Evolutionary conservation across 1,140 invertebrate species (phyloP).

Genomic region (Drosophila subobscura): DNA sequence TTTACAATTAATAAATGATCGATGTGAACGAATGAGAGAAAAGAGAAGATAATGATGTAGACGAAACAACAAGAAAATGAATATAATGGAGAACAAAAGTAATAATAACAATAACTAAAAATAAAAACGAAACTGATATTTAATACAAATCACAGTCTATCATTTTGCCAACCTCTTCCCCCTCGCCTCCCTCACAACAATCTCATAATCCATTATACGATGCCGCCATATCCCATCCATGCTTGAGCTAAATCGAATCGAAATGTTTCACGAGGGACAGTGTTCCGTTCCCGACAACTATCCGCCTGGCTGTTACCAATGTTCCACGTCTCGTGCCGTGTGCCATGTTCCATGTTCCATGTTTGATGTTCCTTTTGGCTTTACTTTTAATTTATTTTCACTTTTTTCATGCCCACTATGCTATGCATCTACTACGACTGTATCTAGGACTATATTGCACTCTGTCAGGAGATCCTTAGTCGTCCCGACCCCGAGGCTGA

Average conservation of each 20-base stretch:
- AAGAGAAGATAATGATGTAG: conserved; percentile 18
- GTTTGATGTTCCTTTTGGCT: background rate
- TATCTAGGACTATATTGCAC: conserved; percentile 81
- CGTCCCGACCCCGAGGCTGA: conserved; percentile 81
- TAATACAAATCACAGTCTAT: conserved; percentile 72
- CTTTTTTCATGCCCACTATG: conserved; percentile 23
- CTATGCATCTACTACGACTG: conserved; percentile 21
- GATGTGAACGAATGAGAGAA: conserved; percentile 25
- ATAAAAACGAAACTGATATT: conserved; percentile 78
- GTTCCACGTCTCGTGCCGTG: background rate
- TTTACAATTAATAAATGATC: conserved; percentile 72
- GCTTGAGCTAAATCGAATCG: no score
- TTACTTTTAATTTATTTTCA: conserved; percentile 24
- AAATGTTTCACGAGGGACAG: background rate
- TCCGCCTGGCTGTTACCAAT: background rate
- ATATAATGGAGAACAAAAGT: conserved; percentile 51
- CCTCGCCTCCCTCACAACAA: background rate
- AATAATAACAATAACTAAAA: conserved; percentile 71
- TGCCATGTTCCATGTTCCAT: conserved; percentile 23
- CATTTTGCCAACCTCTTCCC: conserved; percentile 39
- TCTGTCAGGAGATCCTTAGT: conserved; percentile 82
- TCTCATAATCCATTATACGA: no score
- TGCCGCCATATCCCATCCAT: no score
- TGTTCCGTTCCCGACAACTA: background rate
- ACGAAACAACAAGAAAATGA: conserved; percentile 39